Evolutionary conservation across 2,888 invertebrate species (phyloP).

Genomic region (Melangyna quadrimaculata): DNA sequence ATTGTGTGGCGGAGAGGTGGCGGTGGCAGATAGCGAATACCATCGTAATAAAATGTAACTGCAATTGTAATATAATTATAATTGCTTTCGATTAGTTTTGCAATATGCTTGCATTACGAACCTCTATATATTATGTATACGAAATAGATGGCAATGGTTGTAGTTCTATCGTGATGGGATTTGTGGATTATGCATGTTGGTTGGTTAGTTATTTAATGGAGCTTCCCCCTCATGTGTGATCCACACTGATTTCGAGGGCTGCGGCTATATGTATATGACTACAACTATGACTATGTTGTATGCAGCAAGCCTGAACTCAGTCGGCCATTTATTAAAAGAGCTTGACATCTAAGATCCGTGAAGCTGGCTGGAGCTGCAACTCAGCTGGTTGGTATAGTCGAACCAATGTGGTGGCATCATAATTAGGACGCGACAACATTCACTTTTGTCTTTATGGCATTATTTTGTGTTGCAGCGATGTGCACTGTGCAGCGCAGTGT

Average conservation of each 20-base stretch:
- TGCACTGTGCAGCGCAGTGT: not conserved
- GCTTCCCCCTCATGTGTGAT: constrained; percentile 52
- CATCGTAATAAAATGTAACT: constrained; percentile 51
- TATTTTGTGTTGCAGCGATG: not conserved
- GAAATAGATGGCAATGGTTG: constrained; percentile 18
- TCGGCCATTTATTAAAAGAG: constrained; percentile 71
- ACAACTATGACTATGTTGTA: not conserved
- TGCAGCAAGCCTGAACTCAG: constrained; percentile 20
- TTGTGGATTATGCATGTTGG: constrained; percentile 28
- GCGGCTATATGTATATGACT: not conserved
- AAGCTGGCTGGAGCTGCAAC: constrained; percentile 56
- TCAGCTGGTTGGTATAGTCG: not conserved
- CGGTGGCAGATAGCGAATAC: constrained; percentile 1
- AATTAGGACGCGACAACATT: constrained; percentile 71
- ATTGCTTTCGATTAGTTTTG: constrained; percentile 70
- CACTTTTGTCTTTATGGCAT: constrained; percentile 66
- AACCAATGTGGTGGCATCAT: constrained; percentile 62
- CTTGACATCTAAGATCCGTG: constrained; percentile 74
- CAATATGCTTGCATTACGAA: constrained; percentile 40
- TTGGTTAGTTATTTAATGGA: constrained; percentile 30
- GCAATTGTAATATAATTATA: constrained; percentile 71
- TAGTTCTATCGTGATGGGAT: constrained; percentile 21
- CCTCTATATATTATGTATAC: not conserved
- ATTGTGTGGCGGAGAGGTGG: constrained; percentile 15
- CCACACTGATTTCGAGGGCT: constrained; percentile 38